A percentile compares a stretch with the other conserved stretches of the same genome.
These are phyloP conservation scores for Pollicipes pollicipes DNA, from an alignment of 1,140 invertebrate genomes.

Conservation along the genomic window DNA sequence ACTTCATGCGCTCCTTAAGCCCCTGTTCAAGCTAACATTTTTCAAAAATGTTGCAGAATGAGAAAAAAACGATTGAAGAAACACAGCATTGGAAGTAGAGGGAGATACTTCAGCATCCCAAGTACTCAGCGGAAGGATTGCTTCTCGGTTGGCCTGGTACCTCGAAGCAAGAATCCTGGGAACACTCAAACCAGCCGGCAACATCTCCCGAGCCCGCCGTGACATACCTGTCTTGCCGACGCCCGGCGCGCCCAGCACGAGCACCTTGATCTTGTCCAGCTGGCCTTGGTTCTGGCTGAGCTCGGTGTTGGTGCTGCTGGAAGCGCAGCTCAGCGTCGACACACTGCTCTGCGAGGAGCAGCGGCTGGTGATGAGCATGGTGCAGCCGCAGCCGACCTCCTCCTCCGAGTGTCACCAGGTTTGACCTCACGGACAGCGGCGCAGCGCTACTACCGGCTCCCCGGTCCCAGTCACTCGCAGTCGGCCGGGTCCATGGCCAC, in stretches of 20 bases:
- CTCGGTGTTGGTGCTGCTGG: not conserved
- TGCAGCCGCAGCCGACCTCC: not conserved
- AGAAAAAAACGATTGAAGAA: no score
- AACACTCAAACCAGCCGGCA: no score
- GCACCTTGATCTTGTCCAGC: constrained; percentile 51
- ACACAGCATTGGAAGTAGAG: no score
- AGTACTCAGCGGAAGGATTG: no score
- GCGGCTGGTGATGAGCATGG: not conserved
- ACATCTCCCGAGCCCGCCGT: no score
- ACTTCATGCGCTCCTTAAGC: no score
- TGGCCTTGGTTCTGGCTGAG: not conserved
- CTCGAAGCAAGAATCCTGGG: no score
- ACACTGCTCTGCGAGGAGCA: not conserved
- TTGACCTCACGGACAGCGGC: not conserved
- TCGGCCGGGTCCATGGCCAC: not conserved
- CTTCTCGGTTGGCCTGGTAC: no score
- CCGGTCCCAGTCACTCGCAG: not conserved
- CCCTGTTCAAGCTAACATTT: no score
- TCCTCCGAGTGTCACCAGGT: no score
- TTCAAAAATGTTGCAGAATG: not conserved
- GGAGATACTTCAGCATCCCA: no score
- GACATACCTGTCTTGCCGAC: constrained; percentile 71
- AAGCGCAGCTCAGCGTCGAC: not conserved
- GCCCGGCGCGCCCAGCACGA: constrained; percentile 61
- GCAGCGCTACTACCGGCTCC: not conserved